Conservation (phyloP, 2,797 vertebrate genomes). For the Chrysocyon brachyurus region DNA sequence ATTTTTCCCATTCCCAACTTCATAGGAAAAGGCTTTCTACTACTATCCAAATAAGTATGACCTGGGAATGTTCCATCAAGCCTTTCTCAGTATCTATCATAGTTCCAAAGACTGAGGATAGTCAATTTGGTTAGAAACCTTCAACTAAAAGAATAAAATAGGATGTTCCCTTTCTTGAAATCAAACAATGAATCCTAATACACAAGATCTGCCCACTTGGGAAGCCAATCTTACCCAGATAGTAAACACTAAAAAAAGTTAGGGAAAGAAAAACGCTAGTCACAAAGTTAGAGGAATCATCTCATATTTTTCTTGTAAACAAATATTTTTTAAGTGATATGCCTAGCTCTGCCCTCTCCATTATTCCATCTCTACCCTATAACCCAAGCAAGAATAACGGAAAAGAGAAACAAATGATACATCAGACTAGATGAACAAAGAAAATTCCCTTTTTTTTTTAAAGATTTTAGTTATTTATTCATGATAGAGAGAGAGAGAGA, state of each 20-base stretch:
- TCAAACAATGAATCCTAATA: neutral
- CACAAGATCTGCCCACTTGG: neutral
- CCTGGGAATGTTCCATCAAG: neutral
- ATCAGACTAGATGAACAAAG: neutral
- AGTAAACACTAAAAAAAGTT: neutral
- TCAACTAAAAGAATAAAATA: neutral
- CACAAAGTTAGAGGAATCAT: neutral
- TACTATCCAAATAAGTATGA: neutral
- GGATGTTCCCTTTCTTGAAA: neutral
- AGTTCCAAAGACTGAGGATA: neutral
- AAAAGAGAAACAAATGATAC: slow-evolving; percentile 15
- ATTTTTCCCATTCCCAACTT: neutral
- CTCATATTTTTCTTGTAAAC: neutral
- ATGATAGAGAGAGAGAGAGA: too few species aligned
- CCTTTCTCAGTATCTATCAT: neutral
- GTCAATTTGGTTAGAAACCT: neutral
- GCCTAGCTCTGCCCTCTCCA: neutral
- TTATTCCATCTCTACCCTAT: neutral
- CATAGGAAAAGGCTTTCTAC: neutral
- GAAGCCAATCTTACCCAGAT: neutral
- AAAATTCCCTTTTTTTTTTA: neutral
- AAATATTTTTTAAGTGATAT: slow-evolving; percentile 25
- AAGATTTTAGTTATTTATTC: too few species aligned
- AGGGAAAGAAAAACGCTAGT: neutral
- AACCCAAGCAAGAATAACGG: neutral